These are phyloP conservation scores for Erynnis tages DNA, from an alignment of 2,888 invertebrate genomes.

Conservation along the genomic window DNA sequence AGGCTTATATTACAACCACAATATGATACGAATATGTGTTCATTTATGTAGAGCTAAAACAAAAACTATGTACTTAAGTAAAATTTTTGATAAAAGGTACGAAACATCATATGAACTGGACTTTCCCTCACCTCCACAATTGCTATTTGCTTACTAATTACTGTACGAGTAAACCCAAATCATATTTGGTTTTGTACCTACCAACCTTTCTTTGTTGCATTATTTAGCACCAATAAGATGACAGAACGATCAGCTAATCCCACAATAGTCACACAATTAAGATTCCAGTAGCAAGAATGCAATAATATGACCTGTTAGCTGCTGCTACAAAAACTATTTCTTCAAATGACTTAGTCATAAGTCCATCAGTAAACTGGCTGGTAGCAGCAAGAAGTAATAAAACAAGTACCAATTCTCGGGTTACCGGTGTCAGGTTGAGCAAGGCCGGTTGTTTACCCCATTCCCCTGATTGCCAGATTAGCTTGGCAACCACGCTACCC, in stretches of 20 bases:
- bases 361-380: constrained; percentile 18
- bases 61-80: no score
- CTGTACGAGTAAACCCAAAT: no score
- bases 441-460: constrained; percentile 28
- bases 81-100: no score
- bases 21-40: no score
- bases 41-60: no score
- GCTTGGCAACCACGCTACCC: neutral
- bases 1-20: no score
- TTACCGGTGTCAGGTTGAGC: constrained; percentile 25
- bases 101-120: no score
- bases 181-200: no score
- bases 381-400: constrained; percentile 20
- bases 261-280: constrained; percentile 16
- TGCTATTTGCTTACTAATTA: no score
- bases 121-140: no score
- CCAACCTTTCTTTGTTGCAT: no score
- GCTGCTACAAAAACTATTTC: constrained; percentile 23
- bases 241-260: neutral
- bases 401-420: constrained; percentile 23
- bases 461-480: constrained; percentile 21
- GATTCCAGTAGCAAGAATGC: constrained; percentile 11
- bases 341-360: constrained; percentile 26
- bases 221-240: no score
- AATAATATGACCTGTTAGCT: neutral